Evolutionary conservation across 2,797 vertebrate species (phyloP).

Genomic region (Acrocephalus scirpaceus): DNA sequence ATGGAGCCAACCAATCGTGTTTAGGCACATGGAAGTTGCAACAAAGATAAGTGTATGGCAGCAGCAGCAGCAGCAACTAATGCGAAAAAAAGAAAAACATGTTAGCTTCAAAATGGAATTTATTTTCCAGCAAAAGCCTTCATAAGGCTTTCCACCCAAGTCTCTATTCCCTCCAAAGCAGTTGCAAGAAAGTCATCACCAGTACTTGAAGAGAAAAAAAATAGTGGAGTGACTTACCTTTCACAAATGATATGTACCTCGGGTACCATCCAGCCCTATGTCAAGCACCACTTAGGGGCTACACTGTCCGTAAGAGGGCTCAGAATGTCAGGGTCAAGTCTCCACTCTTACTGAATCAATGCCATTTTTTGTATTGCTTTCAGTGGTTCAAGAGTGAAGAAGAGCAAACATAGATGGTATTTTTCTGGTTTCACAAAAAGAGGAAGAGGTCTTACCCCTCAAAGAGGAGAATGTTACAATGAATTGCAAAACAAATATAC

Average conservation of each 20-base stretch:
- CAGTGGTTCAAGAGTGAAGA: neutral
- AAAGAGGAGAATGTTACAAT: neutral
- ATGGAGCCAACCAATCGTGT: constrained; percentile 39
- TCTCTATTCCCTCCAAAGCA: neutral
- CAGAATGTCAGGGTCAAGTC: neutral
- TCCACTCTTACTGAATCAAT: neutral
- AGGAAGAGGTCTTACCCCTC: neutral
- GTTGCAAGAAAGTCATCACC: neutral
- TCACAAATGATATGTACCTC: neutral
- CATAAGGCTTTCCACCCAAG: neutral
- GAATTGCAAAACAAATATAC: neutral
- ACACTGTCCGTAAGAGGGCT: neutral
- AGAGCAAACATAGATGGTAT: neutral
- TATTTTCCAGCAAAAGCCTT: neutral
- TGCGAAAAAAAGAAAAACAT: neutral
- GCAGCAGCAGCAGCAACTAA: neutral
- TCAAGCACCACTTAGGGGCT: neutral
- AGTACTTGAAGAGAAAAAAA: neutral
- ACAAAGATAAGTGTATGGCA: constrained; percentile 40
- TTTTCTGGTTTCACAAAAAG: neutral
- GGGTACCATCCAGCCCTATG: neutral
- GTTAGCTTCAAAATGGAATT: neutral
- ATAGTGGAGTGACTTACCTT: neutral
- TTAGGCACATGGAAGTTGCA: constrained; percentile 21
- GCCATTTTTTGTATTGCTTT: neutral